phyloP scores from a whole-genome alignment of 2,113 vertebrate genomes.

The Clarias batrachus region DNA sequence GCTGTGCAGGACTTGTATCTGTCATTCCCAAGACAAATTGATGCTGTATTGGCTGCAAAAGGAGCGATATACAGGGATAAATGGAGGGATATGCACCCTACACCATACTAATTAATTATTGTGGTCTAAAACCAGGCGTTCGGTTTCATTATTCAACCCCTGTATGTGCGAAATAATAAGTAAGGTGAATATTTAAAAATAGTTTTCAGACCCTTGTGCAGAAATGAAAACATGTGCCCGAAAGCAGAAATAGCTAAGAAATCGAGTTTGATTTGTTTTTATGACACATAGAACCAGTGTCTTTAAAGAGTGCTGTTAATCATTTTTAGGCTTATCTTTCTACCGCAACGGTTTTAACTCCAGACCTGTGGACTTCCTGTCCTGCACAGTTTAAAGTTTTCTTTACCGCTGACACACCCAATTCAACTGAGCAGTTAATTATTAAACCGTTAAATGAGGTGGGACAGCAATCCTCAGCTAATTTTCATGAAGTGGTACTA shows the following conservation, averaged over 20 bases:
- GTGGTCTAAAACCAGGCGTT: no score
- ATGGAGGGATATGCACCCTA: no score
- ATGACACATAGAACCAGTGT: no score
- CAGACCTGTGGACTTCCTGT: not conserved
- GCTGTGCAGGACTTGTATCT: no score
- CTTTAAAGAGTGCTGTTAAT: not conserved
- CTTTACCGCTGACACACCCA: not conserved
- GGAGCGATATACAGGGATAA: no score
- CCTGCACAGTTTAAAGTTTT: not conserved
- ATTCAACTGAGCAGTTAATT: not conserved
- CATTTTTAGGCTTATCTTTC: not conserved
- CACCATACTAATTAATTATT: no score
- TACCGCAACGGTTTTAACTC: not conserved
- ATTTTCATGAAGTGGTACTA: not conserved
- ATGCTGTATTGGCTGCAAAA: no score
- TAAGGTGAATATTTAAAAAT: not conserved
- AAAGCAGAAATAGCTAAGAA: not conserved
- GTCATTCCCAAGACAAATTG: no score
- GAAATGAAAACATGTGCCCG: not conserved
- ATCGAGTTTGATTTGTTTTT: not conserved
- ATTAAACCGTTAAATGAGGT: not conserved
- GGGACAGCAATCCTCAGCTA: not conserved
- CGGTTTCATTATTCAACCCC: no score
- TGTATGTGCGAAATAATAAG: not conserved
- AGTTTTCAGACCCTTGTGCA: not conserved